These are phyloP conservation scores for Sciurus niger DNA, from an alignment of 2,113 vertebrate species.

Conservation along the genomic window DNA sequence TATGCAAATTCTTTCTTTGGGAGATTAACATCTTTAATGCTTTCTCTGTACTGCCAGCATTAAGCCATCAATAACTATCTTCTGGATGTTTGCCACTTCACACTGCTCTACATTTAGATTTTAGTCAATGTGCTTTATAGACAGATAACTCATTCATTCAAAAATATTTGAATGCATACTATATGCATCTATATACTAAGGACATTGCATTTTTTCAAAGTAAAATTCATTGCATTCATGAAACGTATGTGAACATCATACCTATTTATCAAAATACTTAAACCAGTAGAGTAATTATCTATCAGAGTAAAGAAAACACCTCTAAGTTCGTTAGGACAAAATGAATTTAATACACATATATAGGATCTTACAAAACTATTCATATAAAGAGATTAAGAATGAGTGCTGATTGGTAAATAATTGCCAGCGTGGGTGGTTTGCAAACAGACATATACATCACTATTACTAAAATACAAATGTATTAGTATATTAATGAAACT, in stretches of 20 bases:
- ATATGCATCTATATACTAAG: not conserved
- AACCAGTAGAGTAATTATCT: not conserved
- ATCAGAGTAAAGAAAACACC: not conserved
- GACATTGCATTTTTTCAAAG: not conserved
- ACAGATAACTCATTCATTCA: not conserved
- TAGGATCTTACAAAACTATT: not conserved
- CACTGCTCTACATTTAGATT: not conserved
- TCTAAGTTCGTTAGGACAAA: not conserved
- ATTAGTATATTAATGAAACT: not conserved
- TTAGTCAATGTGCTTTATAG: slow-evolving; percentile 24
- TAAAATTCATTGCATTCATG: not conserved
- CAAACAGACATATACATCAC: not conserved
- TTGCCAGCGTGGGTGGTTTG: not conserved
- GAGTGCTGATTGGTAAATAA: not conserved
- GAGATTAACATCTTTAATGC: slow-evolving; percentile 21
- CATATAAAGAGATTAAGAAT: not conserved
- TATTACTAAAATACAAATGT: not conserved
- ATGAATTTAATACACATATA: not conserved
- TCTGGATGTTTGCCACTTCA: slow-evolving; percentile 6
- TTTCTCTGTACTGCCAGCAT: not conserved
- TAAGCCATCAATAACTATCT: not conserved
- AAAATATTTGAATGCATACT: not conserved
- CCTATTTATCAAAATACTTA: not conserved
- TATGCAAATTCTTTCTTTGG: not conserved
- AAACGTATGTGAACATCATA: not conserved